A percentile compares a stretch with the other conserved stretches of the same genome.
phyloP scores from a whole-genome alignment of 2,888 invertebrate species.

The Thymelicus acteon region DNA sequence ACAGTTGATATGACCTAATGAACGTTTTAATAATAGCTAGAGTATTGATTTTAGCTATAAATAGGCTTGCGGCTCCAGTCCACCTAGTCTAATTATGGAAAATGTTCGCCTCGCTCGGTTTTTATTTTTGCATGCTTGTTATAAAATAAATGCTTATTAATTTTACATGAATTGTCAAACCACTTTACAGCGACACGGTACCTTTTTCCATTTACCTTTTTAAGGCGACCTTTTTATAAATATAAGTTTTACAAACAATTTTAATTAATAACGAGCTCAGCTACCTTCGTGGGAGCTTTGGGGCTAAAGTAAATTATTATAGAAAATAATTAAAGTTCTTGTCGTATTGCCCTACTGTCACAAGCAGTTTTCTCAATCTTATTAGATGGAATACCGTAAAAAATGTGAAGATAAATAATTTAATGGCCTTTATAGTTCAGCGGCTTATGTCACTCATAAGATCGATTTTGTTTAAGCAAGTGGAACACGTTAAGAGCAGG shows the following conservation, averaged over 20 bases:
- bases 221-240: background rate
- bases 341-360: background rate
- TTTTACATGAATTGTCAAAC: constrained; percentile 11
- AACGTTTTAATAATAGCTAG: constrained; percentile 30
- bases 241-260: constrained; percentile 2
- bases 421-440: too few relatives aligned
- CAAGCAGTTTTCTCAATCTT: too few relatives aligned
- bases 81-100: constrained; percentile 22
- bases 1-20: constrained; percentile 31
- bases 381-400: too few relatives aligned
- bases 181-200: background rate
- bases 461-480: too few relatives aligned
- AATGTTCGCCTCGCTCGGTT: background rate
- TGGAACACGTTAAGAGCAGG: too few relatives aligned
- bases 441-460: too few relatives aligned
- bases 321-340: background rate
- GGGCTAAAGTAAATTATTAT: background rate
- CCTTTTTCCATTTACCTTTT: background rate
- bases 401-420: too few relatives aligned
- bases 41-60: constrained; percentile 33
- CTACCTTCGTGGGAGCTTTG: background rate
- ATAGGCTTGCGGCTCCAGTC: constrained; percentile 12
- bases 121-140: constrained; percentile 3
- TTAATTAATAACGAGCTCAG: background rate
- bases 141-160: constrained; percentile 3